phyloP scores from a whole-genome alignment of 2,797 vertebrate species.

The Tokudaia tokunoshimensis region DNA sequence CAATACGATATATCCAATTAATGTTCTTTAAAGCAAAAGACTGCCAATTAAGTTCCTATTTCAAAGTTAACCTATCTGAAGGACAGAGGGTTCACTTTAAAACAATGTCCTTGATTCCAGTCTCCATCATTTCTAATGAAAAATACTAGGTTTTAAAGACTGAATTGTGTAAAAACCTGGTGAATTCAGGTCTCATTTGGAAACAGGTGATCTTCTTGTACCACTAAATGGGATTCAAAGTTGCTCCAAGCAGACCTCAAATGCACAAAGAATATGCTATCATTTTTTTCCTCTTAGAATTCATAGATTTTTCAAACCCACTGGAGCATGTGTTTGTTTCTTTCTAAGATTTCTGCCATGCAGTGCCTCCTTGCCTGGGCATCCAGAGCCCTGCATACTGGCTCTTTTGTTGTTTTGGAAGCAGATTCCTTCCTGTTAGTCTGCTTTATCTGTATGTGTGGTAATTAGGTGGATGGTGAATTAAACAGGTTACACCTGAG shows the following conservation, averaged over 20 bases:
- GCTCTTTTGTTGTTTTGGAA: conserved; percentile 68
- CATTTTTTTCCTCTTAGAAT: conserved; percentile 57
- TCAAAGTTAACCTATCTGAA: conserved; percentile 74
- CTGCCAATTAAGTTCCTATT: conserved; percentile 66
- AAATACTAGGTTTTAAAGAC: conserved; percentile 48
- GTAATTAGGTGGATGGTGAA: conserved; percentile 84
- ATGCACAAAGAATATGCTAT: conserved; percentile 37
- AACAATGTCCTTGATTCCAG: conserved; percentile 63
- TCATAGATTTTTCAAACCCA: conserved; percentile 74
- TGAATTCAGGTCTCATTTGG: conserved; percentile 60
- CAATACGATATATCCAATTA: conserved; percentile 55
- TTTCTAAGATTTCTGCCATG: conserved; percentile 68
- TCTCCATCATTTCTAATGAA: conserved; percentile 27
- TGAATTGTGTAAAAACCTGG: conserved; percentile 58
- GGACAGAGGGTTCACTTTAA: conserved; percentile 46
- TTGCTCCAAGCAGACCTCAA: conserved; percentile 39
- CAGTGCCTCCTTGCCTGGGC: conserved; percentile 54
- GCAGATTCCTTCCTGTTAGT: conserved; percentile 55
- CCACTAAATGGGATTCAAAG: conserved; percentile 46
- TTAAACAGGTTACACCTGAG: conserved; percentile 86
- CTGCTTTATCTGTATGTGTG: conserved; percentile 77
- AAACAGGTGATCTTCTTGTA: conserved; percentile 59
- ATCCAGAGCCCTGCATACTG: conserved; percentile 51
- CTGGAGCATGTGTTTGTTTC: conserved; percentile 58
- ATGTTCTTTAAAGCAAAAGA: conserved; percentile 55